These are phyloP conservation scores for Rhinolophus ferrumequinum DNA, from an alignment of 2,113 vertebrate species.

Conservation along the genomic window DNA sequence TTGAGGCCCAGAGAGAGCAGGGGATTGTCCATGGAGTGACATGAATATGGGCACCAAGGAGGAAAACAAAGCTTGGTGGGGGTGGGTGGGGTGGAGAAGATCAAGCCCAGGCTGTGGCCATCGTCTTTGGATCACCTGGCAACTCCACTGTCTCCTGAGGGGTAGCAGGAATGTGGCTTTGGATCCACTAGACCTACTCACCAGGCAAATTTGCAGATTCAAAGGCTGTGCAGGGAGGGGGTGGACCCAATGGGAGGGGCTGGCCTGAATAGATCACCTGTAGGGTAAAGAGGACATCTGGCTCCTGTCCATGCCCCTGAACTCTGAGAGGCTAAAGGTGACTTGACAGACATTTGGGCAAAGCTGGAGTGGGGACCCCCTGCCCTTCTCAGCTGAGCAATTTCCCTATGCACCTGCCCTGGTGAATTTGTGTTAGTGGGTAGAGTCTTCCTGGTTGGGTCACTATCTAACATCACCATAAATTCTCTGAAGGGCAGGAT, in stretches of 20 bases:
- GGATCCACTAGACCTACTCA: background rate
- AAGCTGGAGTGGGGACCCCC: background rate
- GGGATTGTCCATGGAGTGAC: too few species aligned
- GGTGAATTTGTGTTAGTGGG: background rate
- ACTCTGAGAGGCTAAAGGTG: background rate
- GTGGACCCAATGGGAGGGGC: background rate
- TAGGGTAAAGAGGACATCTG: background rate
- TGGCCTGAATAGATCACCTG: background rate
- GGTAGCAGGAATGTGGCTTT: background rate
- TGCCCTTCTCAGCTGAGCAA: background rate
- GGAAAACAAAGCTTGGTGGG: background rate
- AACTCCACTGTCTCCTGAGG: background rate
- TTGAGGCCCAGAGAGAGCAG: background rate
- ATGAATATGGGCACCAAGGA: background rate
- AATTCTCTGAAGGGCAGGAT: background rate
- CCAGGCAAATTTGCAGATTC: background rate
- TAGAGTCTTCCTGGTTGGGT: background rate
- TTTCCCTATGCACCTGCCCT: too few species aligned
- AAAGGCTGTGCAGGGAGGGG: background rate
- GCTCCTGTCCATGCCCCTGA: background rate
- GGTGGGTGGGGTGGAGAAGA: background rate
- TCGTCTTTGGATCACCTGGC: accelerated
- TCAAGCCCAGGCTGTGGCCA: background rate
- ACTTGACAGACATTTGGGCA: background rate
- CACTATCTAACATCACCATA: background rate